Evolutionary conservation across 2,888 invertebrate genomes (phyloP).

Genomic region (Yponomeuta malinellus): DNA sequence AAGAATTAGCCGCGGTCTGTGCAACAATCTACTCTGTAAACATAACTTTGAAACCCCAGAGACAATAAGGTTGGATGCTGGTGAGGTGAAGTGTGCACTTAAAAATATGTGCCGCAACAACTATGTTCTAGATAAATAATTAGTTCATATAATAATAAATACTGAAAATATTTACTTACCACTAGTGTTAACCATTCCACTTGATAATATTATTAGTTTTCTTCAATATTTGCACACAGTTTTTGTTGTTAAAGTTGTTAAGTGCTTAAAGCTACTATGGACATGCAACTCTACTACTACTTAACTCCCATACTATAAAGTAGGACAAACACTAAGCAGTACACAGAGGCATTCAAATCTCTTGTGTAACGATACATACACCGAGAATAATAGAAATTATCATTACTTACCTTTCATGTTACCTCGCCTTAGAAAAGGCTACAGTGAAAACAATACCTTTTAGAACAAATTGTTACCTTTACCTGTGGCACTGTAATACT

Average conservation of each 20-base stretch:
- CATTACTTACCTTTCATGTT: slow-evolving; percentile 55
- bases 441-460: slow-evolving; percentile 49
- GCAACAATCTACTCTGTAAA: not conserved
- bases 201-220: slow-evolving; percentile 28
- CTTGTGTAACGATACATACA: slow-evolving; percentile 29
- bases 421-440: slow-evolving; percentile 67
- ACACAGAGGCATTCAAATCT: slow-evolving; percentile 24
- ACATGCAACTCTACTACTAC: slow-evolving; percentile 3
- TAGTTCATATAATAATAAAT: slow-evolving; percentile 31
- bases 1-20: not conserved
- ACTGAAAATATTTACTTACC: slow-evolving; percentile 54
- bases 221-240: not conserved
- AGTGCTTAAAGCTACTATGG: slow-evolving; percentile 3
- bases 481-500: slow-evolving; percentile 66
- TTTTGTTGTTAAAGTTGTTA: not conserved
- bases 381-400: slow-evolving; percentile 24
- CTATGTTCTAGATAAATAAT: slow-evolving; percentile 26
- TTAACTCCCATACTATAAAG: not conserved
- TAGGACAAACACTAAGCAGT: slow-evolving; percentile 49
- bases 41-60: slow-evolving; percentile 1
- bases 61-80: slow-evolving; percentile 12
- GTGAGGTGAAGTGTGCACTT: slow-evolving; percentile 15
- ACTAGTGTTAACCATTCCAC: slow-evolving; percentile 38
- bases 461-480: slow-evolving; percentile 52
- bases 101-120: slow-evolving; percentile 17